Percentiles rank a stretch among this genome's conserved stretches.
Conservation (phyloP, 2,113 vertebrate genomes). For the Burhinus oedicnemus region DNA sequence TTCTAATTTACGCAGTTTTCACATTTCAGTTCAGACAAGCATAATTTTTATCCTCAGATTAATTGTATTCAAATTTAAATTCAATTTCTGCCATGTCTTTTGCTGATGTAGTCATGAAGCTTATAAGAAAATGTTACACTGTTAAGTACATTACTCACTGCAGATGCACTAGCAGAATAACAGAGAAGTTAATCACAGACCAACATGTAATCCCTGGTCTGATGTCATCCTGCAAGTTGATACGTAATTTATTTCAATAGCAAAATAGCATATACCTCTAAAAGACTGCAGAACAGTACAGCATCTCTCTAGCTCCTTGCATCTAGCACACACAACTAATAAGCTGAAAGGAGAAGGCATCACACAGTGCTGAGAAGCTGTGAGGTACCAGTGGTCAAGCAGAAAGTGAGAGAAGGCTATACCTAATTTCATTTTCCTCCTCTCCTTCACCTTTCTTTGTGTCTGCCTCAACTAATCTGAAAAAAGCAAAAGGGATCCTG, state of each 20-base stretch:
- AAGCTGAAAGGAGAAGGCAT: neutral
- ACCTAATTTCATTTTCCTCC: neutral
- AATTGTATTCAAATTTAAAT: neutral
- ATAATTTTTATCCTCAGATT: neutral
- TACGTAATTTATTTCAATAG: neutral
- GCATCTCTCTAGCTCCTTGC: neutral
- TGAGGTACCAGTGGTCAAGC: neutral
- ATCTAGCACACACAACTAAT: neutral
- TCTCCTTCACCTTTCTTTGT: neutral
- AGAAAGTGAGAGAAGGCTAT: accelerated
- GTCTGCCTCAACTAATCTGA: neutral
- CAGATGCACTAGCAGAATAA: neutral
- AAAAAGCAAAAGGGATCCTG: neutral
- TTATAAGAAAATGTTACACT: neutral
- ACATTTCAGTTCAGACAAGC: neutral
- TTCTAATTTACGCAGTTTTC: neutral
- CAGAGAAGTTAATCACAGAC: neutral
- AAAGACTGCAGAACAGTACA: neutral
- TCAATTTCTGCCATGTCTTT: neutral
- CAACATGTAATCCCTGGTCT: neutral
- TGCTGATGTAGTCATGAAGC: neutral
- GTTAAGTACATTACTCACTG: neutral
- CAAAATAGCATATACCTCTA: neutral
- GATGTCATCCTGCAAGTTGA: neutral
- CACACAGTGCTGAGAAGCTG: neutral